A percentile compares a stretch with the other conserved stretches of the same genome.
phyloP scores from a whole-genome alignment of 2,113 vertebrate species.

The Grammomys surdaster region DNA sequence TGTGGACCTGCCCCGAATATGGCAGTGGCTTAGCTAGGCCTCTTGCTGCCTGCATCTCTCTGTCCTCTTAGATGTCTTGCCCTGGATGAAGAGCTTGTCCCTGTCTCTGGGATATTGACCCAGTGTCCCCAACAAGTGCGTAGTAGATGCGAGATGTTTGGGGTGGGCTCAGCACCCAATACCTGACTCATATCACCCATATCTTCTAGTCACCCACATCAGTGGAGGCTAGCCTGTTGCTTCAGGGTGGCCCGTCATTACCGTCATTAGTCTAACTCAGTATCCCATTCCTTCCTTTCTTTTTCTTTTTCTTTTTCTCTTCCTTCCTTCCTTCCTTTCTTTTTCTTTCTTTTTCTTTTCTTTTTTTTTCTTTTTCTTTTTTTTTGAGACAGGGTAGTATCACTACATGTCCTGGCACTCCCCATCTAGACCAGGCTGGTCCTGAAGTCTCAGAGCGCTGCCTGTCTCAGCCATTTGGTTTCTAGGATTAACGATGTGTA shows the following conservation, averaged over 20 bases:
- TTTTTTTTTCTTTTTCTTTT: too few relatives aligned
- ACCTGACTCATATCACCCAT: rapidly evolving
- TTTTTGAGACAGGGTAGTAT: background rate
- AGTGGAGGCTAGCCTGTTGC: background rate
- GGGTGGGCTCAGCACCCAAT: background rate
- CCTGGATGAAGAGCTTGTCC: background rate
- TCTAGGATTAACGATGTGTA: background rate
- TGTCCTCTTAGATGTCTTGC: background rate
- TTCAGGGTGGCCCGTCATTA: background rate
- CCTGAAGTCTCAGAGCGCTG: background rate
- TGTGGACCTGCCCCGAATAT: background rate
- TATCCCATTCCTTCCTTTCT: too few relatives aligned
- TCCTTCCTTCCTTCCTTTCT: rapidly evolving
- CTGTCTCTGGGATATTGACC: background rate
- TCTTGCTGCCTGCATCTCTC: background rate
- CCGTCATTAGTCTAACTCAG: background rate
- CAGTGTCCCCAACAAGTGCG: rapidly evolving
- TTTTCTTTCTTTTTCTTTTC: too few relatives aligned
- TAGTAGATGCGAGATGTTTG: too few relatives aligned
- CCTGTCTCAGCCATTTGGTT: background rate
- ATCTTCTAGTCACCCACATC: background rate
- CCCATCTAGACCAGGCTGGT: background rate
- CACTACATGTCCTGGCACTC: background rate
- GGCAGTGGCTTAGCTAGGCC: background rate
- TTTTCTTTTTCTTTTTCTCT: background rate